Evolutionary conservation across 2,888 invertebrate species (phyloP), one percentile per base, ranked within the genome.

Genomic region (Catonia carolina): DNA sequence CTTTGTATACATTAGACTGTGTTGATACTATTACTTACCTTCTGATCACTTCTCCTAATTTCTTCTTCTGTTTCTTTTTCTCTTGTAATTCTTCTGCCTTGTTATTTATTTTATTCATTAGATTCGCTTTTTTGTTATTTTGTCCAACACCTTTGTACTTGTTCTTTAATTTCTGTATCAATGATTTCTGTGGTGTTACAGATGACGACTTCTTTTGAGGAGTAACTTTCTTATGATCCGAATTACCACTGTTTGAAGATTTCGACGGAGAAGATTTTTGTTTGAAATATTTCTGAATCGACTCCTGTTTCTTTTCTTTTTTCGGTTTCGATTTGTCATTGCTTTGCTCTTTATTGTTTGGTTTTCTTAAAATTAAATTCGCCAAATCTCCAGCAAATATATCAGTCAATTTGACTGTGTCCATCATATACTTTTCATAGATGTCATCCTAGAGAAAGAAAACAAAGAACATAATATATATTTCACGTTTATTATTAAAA

Each of bases 381-480:
- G 95, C 95, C 39, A 83, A 74, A 22, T 80, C 79, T 0, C 94
- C 94, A 53, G 83, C 83, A 74, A 92, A 95, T 67, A 94, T 82
- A 64, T 86, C 84, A 53, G 83, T 82, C 70, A 89, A 94, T 64
- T 80, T 82, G 1, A 85, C 77, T 69, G 81, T 81, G 62, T 72
- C 71, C 61, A 86, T 80, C 60, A 81, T 81, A 72, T 84, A 86
- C 67, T 83, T 82, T 53, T 83, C 80, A 59, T 83, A 70, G 36
- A 82, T 77, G 60, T 75, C 67, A 70, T 80, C 78, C 81, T 82
- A 71, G 48, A 70, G 58, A 61, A n/a, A n/a, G n/a, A 42, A 41
- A 27, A 27, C 27, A 27, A 8, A 27, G 27, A 27, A 8, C n/a
- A n/a, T n/a, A n/a, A n/a, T n/a, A n/a, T n/a, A n/a, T n/a, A n/a